phyloP scores from a whole-genome alignment of 2,113 vertebrate species.

The Melanotaenia duboulayi region DNA sequence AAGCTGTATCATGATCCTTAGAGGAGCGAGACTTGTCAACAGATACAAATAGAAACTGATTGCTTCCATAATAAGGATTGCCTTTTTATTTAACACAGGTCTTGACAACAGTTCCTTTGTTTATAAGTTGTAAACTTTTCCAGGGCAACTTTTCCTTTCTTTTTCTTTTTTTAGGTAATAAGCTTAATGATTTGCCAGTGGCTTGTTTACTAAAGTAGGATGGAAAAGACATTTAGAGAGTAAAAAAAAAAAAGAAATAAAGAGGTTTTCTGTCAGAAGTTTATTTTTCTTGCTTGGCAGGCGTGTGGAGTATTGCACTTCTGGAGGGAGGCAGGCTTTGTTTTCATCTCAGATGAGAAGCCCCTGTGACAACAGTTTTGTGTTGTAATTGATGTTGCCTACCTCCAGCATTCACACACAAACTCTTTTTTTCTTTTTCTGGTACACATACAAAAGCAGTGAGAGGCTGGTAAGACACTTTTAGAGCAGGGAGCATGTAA shows the following conservation, averaged over 20 bases:
- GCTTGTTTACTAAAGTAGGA: slow-evolving; percentile 69
- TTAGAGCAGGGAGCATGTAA: not conserved
- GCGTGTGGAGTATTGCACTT: slow-evolving; percentile 57
- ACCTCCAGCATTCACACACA: slow-evolving; percentile 16
- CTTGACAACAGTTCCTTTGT: slow-evolving; percentile 71
- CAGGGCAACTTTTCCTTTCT: slow-evolving; percentile 53
- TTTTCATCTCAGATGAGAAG: slow-evolving; percentile 69
- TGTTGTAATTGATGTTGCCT: slow-evolving; percentile 65
- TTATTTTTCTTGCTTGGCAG: slow-evolving; percentile 59
- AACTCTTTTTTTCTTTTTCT: not conserved
- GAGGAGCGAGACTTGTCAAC: slow-evolving; percentile 59
- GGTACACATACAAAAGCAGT: not conserved
- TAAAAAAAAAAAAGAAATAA: slow-evolving; percentile 21
- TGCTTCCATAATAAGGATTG: slow-evolving; percentile 69
- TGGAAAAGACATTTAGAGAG: slow-evolving; percentile 37
- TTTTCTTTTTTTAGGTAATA: slow-evolving; percentile 34
- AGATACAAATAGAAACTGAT: slow-evolving; percentile 71
- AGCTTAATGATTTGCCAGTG: slow-evolving; percentile 62
- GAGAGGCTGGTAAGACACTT: slow-evolving; percentile 21
- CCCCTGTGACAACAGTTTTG: slow-evolving; percentile 74
- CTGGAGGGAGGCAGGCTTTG: slow-evolving; percentile 51
- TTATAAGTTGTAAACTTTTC: slow-evolving; percentile 77
- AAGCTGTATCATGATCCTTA: slow-evolving; percentile 58
- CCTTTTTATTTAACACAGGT: slow-evolving; percentile 61
- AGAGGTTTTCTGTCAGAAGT: slow-evolving; percentile 53